Conservation (phyloP, 37 sponge, comb jelly and placozoan genomes). For the Tethya wilhelma region DNA sequence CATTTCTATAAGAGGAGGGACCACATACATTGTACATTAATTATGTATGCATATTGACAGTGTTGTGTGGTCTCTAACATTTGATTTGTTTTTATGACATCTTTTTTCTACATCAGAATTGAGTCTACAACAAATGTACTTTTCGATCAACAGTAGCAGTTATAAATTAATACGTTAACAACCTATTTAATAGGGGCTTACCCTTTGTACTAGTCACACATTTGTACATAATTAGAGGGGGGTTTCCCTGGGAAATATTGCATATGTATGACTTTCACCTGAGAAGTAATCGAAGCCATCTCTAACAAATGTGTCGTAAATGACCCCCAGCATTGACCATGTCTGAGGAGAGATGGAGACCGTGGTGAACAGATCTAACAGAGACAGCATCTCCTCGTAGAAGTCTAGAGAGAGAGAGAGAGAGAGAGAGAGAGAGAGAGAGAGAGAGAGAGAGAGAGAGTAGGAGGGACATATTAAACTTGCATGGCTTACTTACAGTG, state of each 20-base stretch:
- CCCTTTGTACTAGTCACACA: too few relatives aligned
- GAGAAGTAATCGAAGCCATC: conserved; percentile 92
- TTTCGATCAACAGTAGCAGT: too few relatives aligned
- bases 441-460: background rate
- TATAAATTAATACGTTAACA: too few relatives aligned
- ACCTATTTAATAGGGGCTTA: too few relatives aligned
- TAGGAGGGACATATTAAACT: background rate
- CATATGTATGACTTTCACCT: too few relatives aligned
- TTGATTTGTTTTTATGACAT: too few relatives aligned
- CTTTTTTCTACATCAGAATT: too few relatives aligned
- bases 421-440: background rate
- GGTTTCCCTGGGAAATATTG: background rate
- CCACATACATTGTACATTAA: background rate
- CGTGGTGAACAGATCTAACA: conserved; percentile 76
- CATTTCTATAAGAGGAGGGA: conserved; percentile 61
- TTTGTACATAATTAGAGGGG: background rate
- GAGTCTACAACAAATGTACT: too few relatives aligned
- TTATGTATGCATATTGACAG: too few relatives aligned
- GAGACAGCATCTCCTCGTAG: conserved; percentile 91
- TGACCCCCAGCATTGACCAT: conserved; percentile 82
- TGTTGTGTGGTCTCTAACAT: too few relatives aligned
- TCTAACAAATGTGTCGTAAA: conserved; percentile 79
- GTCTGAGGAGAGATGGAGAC: conserved; percentile 69
- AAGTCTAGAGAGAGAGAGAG: conserved; percentile 60
- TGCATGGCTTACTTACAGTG: background rate